phyloP scores from a whole-genome alignment of 1,140 invertebrate species.

The Gerris buenoi region DNA sequence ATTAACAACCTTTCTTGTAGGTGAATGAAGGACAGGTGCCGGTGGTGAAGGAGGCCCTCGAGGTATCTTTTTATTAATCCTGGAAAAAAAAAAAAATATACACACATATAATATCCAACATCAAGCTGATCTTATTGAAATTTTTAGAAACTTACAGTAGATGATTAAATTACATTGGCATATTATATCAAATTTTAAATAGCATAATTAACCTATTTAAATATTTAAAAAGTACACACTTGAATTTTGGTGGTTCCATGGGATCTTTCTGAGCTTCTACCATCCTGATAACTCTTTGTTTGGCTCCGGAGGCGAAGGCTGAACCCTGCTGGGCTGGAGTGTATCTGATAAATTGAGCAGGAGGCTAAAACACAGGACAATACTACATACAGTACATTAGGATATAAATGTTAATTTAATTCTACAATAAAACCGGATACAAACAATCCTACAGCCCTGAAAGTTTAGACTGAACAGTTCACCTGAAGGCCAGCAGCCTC shows the following conservation, averaged over 20 bases:
- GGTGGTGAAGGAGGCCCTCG: slow-evolving; percentile 95
- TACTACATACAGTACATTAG: background rate
- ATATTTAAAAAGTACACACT: slow-evolving; percentile 30
- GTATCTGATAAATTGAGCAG: slow-evolving; percentile 92
- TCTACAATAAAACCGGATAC: too few species aligned
- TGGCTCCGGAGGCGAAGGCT: slow-evolving; percentile 90
- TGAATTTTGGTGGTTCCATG: slow-evolving; percentile 96
- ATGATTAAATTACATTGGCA: slow-evolving; percentile 8
- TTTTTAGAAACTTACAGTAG: too few species aligned
- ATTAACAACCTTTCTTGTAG: slow-evolving; percentile 78
- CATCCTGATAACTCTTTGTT: slow-evolving; percentile 93
- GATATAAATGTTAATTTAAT: background rate
- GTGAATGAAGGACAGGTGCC: slow-evolving; percentile 92
- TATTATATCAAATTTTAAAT: too few species aligned
- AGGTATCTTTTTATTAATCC: slow-evolving; percentile 89
- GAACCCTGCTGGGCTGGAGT: slow-evolving; percentile 93
- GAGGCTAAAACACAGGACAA: slow-evolving; percentile 36
- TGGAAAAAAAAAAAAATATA: slow-evolving; percentile 29
- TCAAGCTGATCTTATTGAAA: too few species aligned
- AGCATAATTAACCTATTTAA: slow-evolving; percentile 4
- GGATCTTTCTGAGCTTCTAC: slow-evolving; percentile 93
- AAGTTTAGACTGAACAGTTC: too few species aligned
- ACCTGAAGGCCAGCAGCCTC: too few species aligned
- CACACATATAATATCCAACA: too few species aligned
- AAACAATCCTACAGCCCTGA: too few species aligned